Percentiles rank a stretch among this genome's conserved stretches.
Conservation (phyloP, 2,797 vertebrate species). For the Pangasius larnaudii region DNA sequence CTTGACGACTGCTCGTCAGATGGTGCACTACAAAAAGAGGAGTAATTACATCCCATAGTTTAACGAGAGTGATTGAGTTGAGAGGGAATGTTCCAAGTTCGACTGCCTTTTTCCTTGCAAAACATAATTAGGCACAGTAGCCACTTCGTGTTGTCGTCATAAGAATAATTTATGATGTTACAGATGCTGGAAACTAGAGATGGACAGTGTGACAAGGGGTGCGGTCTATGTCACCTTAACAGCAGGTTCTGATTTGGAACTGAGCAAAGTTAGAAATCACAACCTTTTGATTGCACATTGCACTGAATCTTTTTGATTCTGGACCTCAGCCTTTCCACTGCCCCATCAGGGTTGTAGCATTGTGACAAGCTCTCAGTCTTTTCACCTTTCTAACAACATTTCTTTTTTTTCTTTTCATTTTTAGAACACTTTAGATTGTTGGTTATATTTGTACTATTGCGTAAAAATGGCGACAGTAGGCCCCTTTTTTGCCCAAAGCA, state of each 20-base stretch:
- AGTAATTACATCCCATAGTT: constrained; percentile 75
- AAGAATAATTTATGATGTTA: constrained; percentile 62
- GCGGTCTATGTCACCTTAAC: constrained; percentile 56
- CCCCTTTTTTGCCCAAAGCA: constrained; percentile 49
- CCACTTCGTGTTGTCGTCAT: constrained; percentile 62
- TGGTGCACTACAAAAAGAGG: constrained; percentile 85
- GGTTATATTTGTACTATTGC: constrained; percentile 49
- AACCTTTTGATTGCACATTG: constrained; percentile 54
- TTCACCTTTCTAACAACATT: constrained; percentile 44
- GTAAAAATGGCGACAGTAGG: constrained; percentile 51
- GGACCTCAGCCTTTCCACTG: constrained; percentile 58
- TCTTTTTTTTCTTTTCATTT: constrained; percentile 37
- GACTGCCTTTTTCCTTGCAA: constrained; percentile 83
- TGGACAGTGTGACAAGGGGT: constrained; percentile 59
- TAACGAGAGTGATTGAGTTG: constrained; percentile 60
- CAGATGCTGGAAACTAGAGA: constrained; percentile 58
- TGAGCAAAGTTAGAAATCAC: constrained; percentile 49
- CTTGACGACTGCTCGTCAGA: constrained; percentile 87
- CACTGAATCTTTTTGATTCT: constrained; percentile 54
- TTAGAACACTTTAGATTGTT: constrained; percentile 45
- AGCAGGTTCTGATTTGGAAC: constrained; percentile 57
- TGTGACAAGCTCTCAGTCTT: constrained; percentile 54
- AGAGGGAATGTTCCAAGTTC: constrained; percentile 79
- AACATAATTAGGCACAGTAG: constrained; percentile 63
- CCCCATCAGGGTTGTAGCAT: constrained; percentile 60